Evolutionary conservation across 2,888 invertebrate species (phyloP).

Genomic region (Sesia bembeciformis): DNA sequence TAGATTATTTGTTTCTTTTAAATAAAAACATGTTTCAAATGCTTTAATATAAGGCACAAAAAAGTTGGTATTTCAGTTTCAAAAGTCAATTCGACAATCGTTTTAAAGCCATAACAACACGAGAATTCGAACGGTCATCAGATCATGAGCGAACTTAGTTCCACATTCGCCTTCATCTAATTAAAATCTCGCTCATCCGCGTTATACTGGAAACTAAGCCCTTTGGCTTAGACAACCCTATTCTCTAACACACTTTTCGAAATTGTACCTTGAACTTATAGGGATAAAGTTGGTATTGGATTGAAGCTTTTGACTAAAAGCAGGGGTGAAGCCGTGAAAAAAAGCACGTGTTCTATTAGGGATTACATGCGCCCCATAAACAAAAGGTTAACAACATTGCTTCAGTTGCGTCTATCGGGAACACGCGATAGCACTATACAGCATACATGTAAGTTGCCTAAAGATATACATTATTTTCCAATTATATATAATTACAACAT

Average conservation of each 20-base stretch:
- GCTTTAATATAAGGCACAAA: background rate
- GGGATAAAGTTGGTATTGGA: conserved; percentile 23
- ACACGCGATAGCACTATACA: conserved; percentile 1
- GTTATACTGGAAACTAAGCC: conserved; percentile 60
- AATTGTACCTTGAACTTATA: conserved; percentile 17
- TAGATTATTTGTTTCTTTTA: conserved; percentile 1
- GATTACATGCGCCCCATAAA: conserved; percentile 67
- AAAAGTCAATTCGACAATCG: background rate
- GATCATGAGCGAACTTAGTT: conserved; percentile 25
- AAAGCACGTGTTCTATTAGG: conserved; percentile 72
- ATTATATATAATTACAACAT: no score
- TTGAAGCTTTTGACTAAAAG: conserved; percentile 14
- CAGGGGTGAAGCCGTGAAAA: conserved; percentile 56
- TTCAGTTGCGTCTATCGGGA: conserved; percentile 22
- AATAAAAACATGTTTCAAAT: background rate
- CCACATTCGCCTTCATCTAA: conserved; percentile 46
- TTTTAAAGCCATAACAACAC: conserved; percentile 5
- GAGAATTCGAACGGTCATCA: conserved; percentile 11
- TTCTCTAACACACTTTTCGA: conserved; percentile 8
- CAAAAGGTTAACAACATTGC: conserved; percentile 61
- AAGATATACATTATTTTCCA: no score
- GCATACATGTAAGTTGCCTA: no score
- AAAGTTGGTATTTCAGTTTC: background rate
- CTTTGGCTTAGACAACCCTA: conserved; percentile 48
- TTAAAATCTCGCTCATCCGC: conserved; percentile 67